Base-by-base conservation (phyloP, 2,797 vertebrate genomes). In the Mergus octosetaceus region DNA sequence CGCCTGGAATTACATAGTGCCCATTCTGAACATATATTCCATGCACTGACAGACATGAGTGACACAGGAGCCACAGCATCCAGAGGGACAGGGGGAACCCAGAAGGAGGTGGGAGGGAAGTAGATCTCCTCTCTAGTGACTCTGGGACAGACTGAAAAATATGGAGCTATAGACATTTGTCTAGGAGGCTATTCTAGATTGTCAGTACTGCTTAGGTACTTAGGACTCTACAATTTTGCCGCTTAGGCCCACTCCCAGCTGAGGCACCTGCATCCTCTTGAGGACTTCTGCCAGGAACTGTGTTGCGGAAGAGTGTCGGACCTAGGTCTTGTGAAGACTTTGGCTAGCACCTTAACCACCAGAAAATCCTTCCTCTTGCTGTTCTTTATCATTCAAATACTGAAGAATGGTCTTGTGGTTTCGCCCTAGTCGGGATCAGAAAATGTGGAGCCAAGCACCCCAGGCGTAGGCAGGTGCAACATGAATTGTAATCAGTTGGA, bases 11-110 rank as follows among this genome's bases (percentile, higher is more conserved):
- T 91, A 58, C 93, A 93, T 92, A 87, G 93, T 85, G 72, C 30
- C 91, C 94, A 62, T 96, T 79, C 90, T 94, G 91, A 94, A 91
- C 95, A 97, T 94, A 94, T 89, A 97, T 95, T 96, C 94, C 95
- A 68, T 87, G 70, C 51, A 86, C 76, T 2, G 1, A 43, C 82
- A 87, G 83, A 51, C 70, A 60, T 0, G 2, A 94, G 77, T 28
- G 87, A 94, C 83, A 95, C 2, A 30, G 80, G 53, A 91, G 53
- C 27, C 74, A 87, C 53, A 87, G 74, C 53, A 66, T 43, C 10
- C 14, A 0, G 51, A 62, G 30, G 38, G 54, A 13, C 24, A 69
- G 49, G 12, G 47, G 64, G 32, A 73, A 30, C 49, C 41, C 75
- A 73, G 53, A 36, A 64, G 25, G 11, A 36, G 30, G 51, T 11